Evolutionary conservation across 2,113 vertebrate genomes (phyloP), one percentile per base, ranked within the genome.

Genomic region (Lepidothrix coronata): DNA sequence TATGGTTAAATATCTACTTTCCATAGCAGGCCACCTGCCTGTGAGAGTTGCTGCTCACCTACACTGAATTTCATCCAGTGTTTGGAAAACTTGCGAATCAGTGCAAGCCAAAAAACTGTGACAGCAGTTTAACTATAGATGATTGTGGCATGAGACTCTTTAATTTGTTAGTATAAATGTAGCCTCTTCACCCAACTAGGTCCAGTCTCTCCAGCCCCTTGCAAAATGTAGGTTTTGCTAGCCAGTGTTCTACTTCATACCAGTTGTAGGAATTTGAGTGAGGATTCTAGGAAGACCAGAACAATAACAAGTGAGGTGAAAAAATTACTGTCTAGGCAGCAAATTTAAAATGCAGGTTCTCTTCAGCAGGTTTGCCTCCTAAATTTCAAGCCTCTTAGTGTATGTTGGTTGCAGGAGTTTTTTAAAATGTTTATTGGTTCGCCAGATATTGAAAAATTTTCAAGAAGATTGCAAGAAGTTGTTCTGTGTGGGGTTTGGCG

Each of bases 401-500:
- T 28, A 14, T 52, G 14, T 61, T 73, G 31, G 15, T 63, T 90
- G 41, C n/a, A 51, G 49, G 31, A 66, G 15, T 18, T 57, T 46
- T 49, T 33, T 17, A 7, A 51, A 48, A 24, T 44, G 13, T n/a
- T 75, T 35, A 37, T 63, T 80, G 15, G 21, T 51, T 83, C 79
- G 25, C 27, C 16, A 44, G 14, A 43, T 77, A 31, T 3, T 61
- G 73, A 54, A 10, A 52, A 5, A 33, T 62, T 83, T 85, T 75
- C 16, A 75, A 31, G 55, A 65, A 88, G 39, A 49, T 33, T 22
- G 35, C 44, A 65, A 27, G 24, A 79, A 61, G 17, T 39, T 93
- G 33, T 57, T 84, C 6, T 1, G 0, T 44, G 18, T 5, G 4
- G 4, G 5, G 4, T 4, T 46, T 18, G 39, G 33, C 52, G 15